Base-by-base conservation (phyloP, 2,113 vertebrate species). In the Platichthys stellatus region DNA sequence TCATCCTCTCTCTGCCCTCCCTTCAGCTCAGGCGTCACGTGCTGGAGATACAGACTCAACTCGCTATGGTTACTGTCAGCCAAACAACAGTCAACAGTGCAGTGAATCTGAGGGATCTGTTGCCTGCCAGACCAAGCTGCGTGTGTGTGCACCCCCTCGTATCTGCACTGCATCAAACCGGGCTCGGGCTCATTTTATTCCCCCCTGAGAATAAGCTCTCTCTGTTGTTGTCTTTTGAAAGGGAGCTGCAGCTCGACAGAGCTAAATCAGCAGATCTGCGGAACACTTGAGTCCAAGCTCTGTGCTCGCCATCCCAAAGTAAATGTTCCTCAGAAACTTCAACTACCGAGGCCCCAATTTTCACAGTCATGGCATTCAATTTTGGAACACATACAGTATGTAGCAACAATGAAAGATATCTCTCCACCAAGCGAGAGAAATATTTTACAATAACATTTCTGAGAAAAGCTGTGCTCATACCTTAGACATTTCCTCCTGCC, bases 1-100 rank as follows among this genome's bases (percentile, higher is more conserved):
- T 66, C 35, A 59, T 77, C 77, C 62, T 78, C 66, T 67, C 51
- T 62, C 63, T 86, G 63, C 79, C 87, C 82, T 81, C 70, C 63
- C 73, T 70, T 76, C 79, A 18, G 68, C 64, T 78, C 69, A 1
- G 69, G 28, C 59, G 61, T 86, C 92, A 90, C 81, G 79, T 86
- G 84, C 75, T 43, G 79, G 21, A 84, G 83, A 88, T 78, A 86
- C 81, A 75, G 66, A 79, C 63, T 68, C 24, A 56, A 15, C 83
- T 90, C 73, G n/a, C 88, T 61, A 93, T 92, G 88, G 92, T 76
- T 84, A 93, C 90, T 62, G 76, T 59, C 75, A 68, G 79, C 78
- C 88, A 91, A 94, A 93, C 89, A 93, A 53, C 68, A 84, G 79
- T 91, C 88, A 93, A 92, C 90, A 91, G 69, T 38, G 72, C 68